Percentiles rank a stretch among this genome's conserved stretches.
These are phyloP conservation scores for Gryllus bimaculatus DNA, from an alignment of 1,140 invertebrate genomes.

Conservation along the genomic window DNA sequence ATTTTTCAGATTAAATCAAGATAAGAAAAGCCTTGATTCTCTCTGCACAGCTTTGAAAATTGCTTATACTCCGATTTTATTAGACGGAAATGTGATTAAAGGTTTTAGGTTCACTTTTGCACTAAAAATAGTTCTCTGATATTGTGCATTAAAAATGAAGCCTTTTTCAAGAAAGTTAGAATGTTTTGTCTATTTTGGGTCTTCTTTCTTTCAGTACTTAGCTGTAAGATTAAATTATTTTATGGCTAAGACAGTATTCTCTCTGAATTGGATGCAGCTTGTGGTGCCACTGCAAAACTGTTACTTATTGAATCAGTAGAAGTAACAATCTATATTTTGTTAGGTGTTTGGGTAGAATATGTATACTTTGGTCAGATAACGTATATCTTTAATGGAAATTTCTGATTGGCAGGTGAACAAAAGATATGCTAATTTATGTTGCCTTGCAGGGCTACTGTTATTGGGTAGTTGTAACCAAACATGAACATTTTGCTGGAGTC, in stretches of 20 bases:
- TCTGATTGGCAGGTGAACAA: neutral
- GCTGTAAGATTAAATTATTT: neutral
- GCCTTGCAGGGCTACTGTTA: neutral
- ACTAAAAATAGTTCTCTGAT: neutral
- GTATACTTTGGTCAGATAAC: neutral
- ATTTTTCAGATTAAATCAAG: neutral
- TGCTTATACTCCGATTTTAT: neutral
- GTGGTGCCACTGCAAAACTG: neutral
- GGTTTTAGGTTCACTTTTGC: neutral
- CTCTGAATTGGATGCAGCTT: neutral
- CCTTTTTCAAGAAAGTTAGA: neutral
- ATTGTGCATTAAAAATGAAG: neutral
- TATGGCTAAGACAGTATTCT: neutral
- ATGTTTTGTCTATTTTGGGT: neutral
- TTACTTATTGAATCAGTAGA: neutral
- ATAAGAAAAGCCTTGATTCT: neutral
- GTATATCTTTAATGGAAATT: neutral
- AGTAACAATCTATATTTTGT: conserved; percentile 1
- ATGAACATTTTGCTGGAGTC: neutral
- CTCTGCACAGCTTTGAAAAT: neutral
- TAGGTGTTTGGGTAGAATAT: neutral
- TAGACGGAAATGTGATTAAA: neutral
- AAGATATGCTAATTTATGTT: neutral
- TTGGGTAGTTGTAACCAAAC: neutral
- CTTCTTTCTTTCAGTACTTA: neutral